These are phyloP conservation scores for Cryptus armator DNA, from an alignment of 2,888 invertebrate species.

Conservation along the genomic window DNA sequence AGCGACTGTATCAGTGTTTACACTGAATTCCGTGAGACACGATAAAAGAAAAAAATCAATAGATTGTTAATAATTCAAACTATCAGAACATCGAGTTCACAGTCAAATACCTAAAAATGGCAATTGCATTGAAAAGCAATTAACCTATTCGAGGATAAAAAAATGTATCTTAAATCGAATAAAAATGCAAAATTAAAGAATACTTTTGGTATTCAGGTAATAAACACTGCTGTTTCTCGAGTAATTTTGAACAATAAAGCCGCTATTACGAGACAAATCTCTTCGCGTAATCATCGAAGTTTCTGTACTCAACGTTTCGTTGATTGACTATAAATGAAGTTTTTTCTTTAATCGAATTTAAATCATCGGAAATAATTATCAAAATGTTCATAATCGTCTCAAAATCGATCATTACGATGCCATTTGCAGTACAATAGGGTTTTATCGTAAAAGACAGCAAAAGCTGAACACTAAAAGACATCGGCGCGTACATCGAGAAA, in stretches of 20 bases:
- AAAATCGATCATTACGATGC: neutral
- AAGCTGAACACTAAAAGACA: constrained; percentile 8
- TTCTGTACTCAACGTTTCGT: neutral
- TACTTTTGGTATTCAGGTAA: constrained; percentile 17
- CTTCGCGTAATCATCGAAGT: neutral
- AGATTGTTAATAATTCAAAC: constrained; percentile 18
- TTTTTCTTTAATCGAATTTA: neutral
- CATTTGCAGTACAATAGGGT: neutral
- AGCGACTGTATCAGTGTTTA: constrained; percentile 35
- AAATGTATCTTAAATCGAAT: constrained; percentile 1
- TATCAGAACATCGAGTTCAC: constrained; percentile 24
- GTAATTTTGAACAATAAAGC: neutral
- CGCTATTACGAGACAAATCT: constrained; percentile 2
- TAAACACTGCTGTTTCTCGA: constrained; percentile 4
- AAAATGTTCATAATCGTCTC: neutral
- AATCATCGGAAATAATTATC: neutral
- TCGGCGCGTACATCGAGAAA: constrained; percentile 35
- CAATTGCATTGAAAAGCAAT: constrained; percentile 15
- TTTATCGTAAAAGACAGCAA: neutral
- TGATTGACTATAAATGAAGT: neutral
- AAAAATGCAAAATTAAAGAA: constrained; percentile 15
- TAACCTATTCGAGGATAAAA: neutral
- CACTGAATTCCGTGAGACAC: constrained; percentile 21
- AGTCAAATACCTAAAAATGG: constrained; percentile 24
- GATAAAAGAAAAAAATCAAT: constrained; percentile 22